These are phyloP conservation scores for Macaca fascicularis DNA, from an alignment of 2,113 vertebrate species.

Conservation along the genomic window DNA sequence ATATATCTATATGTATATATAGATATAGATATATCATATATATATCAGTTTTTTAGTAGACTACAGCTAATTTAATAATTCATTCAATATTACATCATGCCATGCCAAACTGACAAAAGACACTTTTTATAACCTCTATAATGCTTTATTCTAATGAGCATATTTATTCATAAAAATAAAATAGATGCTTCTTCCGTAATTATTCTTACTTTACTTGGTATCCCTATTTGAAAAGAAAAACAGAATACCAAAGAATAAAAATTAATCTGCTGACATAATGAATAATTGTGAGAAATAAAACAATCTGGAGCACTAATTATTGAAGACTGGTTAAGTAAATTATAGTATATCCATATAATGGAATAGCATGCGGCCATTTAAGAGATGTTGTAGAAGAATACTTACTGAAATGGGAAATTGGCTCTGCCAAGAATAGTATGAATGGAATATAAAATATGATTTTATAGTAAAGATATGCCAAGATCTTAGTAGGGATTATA, in stretches of 20 bases:
- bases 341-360: not conserved
- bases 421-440: not conserved
- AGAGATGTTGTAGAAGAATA: not conserved
- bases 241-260: conserved; percentile 5
- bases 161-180: conserved; percentile 29
- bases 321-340: not conserved
- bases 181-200: not conserved
- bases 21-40: not conserved
- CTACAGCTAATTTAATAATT: not conserved
- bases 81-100: not conserved
- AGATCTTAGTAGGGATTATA: not conserved
- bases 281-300: not conserved
- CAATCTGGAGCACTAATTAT: not conserved
- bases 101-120: not conserved
- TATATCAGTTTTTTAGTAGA: not conserved
- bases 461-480: not conserved
- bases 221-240: not conserved
- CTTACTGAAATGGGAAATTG: not conserved
- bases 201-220: not conserved
- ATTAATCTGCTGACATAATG: not conserved
- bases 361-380: not conserved
- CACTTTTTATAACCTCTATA: not conserved
- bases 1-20: not conserved
- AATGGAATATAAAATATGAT: not conserved
- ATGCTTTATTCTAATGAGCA: not conserved